phyloP scores from a whole-genome alignment of 2,888 invertebrate genomes.

The Tortricodes alternella region DNA sequence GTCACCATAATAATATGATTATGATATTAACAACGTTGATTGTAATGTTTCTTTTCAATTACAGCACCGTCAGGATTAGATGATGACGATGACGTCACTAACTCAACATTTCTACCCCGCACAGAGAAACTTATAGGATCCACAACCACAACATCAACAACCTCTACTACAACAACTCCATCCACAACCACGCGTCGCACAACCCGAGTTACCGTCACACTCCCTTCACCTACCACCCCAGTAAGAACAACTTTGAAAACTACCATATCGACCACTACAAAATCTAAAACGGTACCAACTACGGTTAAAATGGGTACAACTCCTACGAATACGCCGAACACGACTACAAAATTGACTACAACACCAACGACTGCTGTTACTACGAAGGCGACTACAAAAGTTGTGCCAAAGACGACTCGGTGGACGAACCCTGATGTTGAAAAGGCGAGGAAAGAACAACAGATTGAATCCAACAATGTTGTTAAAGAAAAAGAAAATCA shows the following conservation, averaged over 20 bases:
- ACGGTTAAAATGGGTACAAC: constrained; percentile 35
- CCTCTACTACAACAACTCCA: constrained; percentile 31
- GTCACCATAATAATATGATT: too few relatives aligned
- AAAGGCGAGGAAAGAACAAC: constrained; percentile 37
- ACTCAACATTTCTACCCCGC: constrained; percentile 27
- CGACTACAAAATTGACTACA: constrained; percentile 18
- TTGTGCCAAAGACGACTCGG: constrained; percentile 32
- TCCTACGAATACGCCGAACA: constrained; percentile 11
- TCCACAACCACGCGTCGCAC: constrained; percentile 31
- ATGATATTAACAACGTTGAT: too few relatives aligned
- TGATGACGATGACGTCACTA: constrained; percentile 27
- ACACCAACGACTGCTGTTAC: constrained; percentile 19
- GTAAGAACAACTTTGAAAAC: constrained; percentile 32
- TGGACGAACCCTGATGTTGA: constrained; percentile 31
- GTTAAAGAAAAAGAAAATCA: constrained; percentile 20
- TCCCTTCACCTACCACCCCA: constrained; percentile 18
- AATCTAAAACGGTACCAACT: constrained; percentile 35
- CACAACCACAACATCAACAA: constrained; percentile 32
- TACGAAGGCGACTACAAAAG: constrained; percentile 19
- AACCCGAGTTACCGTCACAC: neutral
- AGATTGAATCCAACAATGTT: constrained; percentile 31
- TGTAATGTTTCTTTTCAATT: neutral
- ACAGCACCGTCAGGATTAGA: constrained; percentile 20
- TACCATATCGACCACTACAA: constrained; percentile 35
- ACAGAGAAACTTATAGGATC: constrained; percentile 41